phyloP scores from a whole-genome alignment of 35 echinoderm and acorn worm genomes.

The Ophioderma brevispina region DNA sequence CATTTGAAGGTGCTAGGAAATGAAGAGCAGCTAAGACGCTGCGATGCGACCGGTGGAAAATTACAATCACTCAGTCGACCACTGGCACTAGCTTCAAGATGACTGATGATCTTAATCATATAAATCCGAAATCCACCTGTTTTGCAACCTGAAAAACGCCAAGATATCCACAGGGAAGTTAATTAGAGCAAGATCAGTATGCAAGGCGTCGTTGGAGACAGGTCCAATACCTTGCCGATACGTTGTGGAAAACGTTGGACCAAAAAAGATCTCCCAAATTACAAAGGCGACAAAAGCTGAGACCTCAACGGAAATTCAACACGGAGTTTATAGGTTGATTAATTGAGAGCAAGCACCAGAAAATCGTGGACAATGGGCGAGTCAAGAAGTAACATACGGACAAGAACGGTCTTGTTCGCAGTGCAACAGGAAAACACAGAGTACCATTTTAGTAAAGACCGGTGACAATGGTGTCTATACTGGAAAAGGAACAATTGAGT shows the following conservation, averaged over 20 bases:
- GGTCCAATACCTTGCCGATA: conserved; percentile 64
- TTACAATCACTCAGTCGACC: conserved; percentile 66
- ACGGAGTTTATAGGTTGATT: conserved; percentile 22
- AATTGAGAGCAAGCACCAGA: background rate
- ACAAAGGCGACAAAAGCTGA: conserved; percentile 19
- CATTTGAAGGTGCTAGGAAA: background rate
- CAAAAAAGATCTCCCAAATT: conserved; percentile 29
- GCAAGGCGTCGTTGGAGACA: conserved; percentile 49
- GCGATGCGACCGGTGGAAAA: conserved; percentile 46
- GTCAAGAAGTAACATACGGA: too few species aligned
- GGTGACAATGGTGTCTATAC: too few species aligned
- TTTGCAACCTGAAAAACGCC: background rate
- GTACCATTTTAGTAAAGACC: too few species aligned
- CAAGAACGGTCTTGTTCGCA: too few species aligned
- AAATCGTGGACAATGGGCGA: background rate
- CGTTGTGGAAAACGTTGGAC: conserved; percentile 74
- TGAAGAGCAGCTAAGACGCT: conserved; percentile 72
- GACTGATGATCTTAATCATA: conserved; percentile 11
- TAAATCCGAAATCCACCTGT: conserved; percentile 49
- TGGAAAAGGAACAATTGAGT: too few species aligned
- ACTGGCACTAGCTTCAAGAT: background rate
- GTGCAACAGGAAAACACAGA: too few species aligned
- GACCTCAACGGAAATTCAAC: background rate
- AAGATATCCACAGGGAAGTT: background rate
- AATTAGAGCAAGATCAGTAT: too few species aligned